Evolutionary conservation across 2,113 vertebrate species (phyloP).

Genomic region (Dolichallabes microphthalmus): DNA sequence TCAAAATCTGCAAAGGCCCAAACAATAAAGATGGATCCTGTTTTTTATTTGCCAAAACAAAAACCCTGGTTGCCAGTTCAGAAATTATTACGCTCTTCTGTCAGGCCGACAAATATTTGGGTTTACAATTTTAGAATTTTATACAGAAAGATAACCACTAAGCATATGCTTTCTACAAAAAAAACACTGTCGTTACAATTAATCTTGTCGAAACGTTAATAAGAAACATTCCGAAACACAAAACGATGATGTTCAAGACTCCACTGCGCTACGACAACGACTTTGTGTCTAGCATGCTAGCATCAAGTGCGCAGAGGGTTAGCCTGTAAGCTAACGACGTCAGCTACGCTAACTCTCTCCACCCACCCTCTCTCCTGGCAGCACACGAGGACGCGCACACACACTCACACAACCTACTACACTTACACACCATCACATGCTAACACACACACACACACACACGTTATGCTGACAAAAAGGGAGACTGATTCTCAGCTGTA

Average conservation of each 20-base stretch:
- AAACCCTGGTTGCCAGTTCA: not conserved
- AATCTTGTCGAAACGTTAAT: not conserved
- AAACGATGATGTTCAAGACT: not conserved
- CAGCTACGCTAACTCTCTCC: constrained; percentile 41
- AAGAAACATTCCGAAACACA: not conserved
- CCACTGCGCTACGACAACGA: not conserved
- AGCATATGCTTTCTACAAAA: not conserved
- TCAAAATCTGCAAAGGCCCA: not conserved
- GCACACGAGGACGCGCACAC: constrained; percentile 15
- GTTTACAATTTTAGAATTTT: not conserved
- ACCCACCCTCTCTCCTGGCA: constrained; percentile 9
- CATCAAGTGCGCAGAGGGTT: constrained; percentile 33
- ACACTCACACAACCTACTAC: constrained; percentile 9
- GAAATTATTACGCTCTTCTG: not conserved
- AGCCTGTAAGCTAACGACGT: constrained; percentile 35
- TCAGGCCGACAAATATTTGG: not conserved
- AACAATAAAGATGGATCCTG: not conserved
- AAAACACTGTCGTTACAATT: not conserved
- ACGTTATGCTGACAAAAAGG: not conserved
- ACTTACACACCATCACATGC: constrained; percentile 21
- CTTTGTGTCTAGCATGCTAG: constrained; percentile 24
- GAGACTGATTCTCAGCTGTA: not conserved
- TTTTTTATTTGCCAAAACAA: not conserved
- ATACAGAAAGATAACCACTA: not conserved
- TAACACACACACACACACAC: constrained; percentile 12